A percentile compares a stretch with the other conserved stretches of the same genome.
phyloP scores from a whole-genome alignment of 2,888 invertebrate genomes.

The Aleiodes leptofemur region DNA sequence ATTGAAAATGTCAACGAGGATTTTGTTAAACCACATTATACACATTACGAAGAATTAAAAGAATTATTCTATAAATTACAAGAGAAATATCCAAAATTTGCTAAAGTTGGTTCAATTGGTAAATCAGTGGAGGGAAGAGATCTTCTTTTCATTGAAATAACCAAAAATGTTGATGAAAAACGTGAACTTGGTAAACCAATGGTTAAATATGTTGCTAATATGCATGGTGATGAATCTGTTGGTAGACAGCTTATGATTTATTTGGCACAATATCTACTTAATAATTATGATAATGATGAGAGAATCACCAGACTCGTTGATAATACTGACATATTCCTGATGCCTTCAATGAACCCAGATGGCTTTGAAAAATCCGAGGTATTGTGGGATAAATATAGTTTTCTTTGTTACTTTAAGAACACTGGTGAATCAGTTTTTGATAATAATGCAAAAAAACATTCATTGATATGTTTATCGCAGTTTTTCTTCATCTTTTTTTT shows the following conservation, averaged over 20 bases:
- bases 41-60: slow-evolving; percentile 83
- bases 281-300: slow-evolving; percentile 83
- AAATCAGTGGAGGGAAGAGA: slow-evolving; percentile 88
- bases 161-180: slow-evolving; percentile 81
- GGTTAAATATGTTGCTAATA: slow-evolving; percentile 96
- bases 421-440: slow-evolving; percentile 1
- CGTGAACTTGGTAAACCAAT: slow-evolving; percentile 84
- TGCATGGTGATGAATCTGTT: slow-evolving; percentile 97
- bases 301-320: slow-evolving; percentile 88
- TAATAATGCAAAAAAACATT: too few relatives aligned
- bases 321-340: slow-evolving; percentile 92
- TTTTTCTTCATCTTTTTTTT: not conserved
- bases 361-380: slow-evolving; percentile 92
- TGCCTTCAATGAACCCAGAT: slow-evolving; percentile 99
- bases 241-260: slow-evolving; percentile 90
- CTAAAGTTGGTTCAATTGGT: slow-evolving; percentile 86
- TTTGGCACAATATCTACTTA: slow-evolving; percentile 89
- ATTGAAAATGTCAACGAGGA: slow-evolving; percentile 56
- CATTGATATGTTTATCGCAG: not conserved
- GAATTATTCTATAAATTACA: slow-evolving; percentile 80
- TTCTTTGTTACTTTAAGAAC: too few relatives aligned
- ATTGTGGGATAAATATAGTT: slow-evolving; percentile 62
- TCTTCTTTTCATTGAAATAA: slow-evolving; percentile 88
- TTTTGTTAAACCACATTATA: slow-evolving; percentile 77
- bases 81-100: slow-evolving; percentile 82